Conservation (phyloP, 2,888 invertebrate genomes). For the Drosophila paranaensis region DNA sequence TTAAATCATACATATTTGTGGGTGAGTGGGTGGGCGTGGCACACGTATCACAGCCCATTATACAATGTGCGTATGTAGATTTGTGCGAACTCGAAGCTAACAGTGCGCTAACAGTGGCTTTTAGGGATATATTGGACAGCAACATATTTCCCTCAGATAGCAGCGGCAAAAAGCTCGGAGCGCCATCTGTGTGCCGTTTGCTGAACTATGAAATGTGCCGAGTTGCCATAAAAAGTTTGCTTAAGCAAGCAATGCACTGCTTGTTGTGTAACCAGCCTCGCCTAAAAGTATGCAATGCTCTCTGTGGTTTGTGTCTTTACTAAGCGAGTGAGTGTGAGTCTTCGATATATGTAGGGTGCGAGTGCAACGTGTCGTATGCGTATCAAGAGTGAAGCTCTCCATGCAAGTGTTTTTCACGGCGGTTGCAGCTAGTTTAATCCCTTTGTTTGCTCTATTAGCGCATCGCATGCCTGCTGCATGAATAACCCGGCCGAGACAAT, state of each 20-base stretch:
- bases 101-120: neutral
- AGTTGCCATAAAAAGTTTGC: conserved; percentile 5
- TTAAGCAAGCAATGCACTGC: neutral
- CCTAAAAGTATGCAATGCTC: conserved; percentile 6
- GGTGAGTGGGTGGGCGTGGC: conserved; percentile 2
- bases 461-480: conserved; percentile 30
- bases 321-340: neutral
- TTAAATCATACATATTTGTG: neutral
- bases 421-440: conserved; percentile 22
- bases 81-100: neutral
- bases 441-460: conserved; percentile 15
- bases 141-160: neutral
- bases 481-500: conserved; percentile 12
- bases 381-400: conserved; percentile 21
- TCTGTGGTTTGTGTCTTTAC: neutral
- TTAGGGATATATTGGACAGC: neutral
- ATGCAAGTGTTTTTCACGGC: neutral
- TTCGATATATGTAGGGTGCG: neutral
- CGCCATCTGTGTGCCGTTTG: neutral
- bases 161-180: neutral
- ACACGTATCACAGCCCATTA: neutral
- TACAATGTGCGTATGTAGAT: neutral
- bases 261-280: neutral
- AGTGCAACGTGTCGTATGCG: conserved; percentile 46
- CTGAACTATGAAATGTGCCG: neutral